These are phyloP conservation scores for Drosophila phalerata DNA, from an alignment of 2,888 invertebrate genomes.

Conservation along the genomic window DNA sequence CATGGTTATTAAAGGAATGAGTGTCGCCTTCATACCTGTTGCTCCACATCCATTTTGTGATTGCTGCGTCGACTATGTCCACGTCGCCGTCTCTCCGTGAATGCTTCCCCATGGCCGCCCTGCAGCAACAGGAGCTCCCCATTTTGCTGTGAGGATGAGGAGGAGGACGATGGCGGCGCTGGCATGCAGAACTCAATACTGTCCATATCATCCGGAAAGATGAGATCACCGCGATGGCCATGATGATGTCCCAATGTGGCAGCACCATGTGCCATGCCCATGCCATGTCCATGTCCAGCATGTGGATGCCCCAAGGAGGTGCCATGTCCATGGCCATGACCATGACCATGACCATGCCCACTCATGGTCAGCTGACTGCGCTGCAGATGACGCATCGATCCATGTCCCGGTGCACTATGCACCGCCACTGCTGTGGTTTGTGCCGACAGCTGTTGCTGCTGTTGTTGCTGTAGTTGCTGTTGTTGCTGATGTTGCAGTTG, in stretches of 20 bases:
- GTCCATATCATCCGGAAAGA: slow-evolving; percentile 85
- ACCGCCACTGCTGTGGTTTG: slow-evolving; percentile 63
- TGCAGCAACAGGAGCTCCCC: slow-evolving; percentile 76
- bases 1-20: neutral
- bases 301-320: slow-evolving; percentile 12
- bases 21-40: slow-evolving; percentile 75
- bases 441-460: slow-evolving; percentile 78
- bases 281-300: slow-evolving; percentile 41
- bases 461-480: slow-evolving; percentile 50
- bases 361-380: slow-evolving; percentile 62
- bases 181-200: slow-evolving; percentile 85
- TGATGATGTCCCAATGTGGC: slow-evolving; percentile 80
- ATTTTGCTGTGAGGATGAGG: slow-evolving; percentile 74
- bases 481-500: slow-evolving; percentile 43
- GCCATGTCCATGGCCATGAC: slow-evolving; percentile 39
- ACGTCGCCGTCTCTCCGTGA: slow-evolving; percentile 83
- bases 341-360: slow-evolving; percentile 44
- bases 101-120: slow-evolving; percentile 76
- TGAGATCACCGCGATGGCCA: slow-evolving; percentile 76
- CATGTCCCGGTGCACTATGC: slow-evolving; percentile 55
- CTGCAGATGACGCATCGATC: slow-evolving; percentile 56
- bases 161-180: slow-evolving; percentile 74
- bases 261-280: slow-evolving; percentile 54
- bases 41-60: slow-evolving; percentile 84
- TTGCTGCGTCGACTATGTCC: slow-evolving; percentile 84